A percentile compares a stretch with the other conserved stretches of the same genome.
phyloP scores from a whole-genome alignment of 1,140 invertebrate genomes.

The Pseudomyrmex dendroicus region DNA sequence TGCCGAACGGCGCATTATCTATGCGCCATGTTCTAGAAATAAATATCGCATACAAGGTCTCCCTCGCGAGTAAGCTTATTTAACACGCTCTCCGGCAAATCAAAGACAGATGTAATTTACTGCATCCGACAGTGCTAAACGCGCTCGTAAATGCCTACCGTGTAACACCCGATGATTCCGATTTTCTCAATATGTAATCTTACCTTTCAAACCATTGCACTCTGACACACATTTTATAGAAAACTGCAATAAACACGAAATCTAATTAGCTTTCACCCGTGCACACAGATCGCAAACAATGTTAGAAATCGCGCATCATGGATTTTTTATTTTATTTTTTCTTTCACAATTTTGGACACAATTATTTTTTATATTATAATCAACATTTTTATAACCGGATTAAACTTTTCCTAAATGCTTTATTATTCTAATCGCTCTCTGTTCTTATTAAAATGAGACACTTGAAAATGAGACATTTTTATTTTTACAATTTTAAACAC shows the following conservation, averaged over 20 bases:
- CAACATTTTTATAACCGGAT: no score
- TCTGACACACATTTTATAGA: no score
- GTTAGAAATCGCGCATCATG: not conserved
- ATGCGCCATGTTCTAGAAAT: slow-evolving; percentile 40
- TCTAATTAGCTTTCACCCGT: no score
- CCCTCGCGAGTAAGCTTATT: not conserved
- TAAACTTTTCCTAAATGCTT: no score
- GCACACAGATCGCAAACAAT: not conserved
- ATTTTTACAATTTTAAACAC: no score
- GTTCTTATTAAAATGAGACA: no score
- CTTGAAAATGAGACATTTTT: no score
- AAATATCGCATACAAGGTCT: slow-evolving; percentile 33
- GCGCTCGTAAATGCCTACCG: not conserved
- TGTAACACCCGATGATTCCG: slow-evolving; percentile 8
- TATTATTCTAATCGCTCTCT: no score
- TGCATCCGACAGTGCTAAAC: not conserved
- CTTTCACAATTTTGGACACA: no score
- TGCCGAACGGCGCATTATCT: slow-evolving; percentile 42
- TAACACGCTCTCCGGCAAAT: not conserved
- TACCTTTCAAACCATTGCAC: slow-evolving; percentile 1
- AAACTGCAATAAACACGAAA: no score
- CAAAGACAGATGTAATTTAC: slow-evolving; percentile 17
- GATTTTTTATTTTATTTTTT: no score
- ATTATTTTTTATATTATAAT: no score
- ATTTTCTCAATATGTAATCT: not conserved